Evolutionary conservation across 2,888 invertebrate genomes (phyloP), one percentile per base, ranked within the genome.

Genomic region (Acanthococcus lagerstroemiae): DNA sequence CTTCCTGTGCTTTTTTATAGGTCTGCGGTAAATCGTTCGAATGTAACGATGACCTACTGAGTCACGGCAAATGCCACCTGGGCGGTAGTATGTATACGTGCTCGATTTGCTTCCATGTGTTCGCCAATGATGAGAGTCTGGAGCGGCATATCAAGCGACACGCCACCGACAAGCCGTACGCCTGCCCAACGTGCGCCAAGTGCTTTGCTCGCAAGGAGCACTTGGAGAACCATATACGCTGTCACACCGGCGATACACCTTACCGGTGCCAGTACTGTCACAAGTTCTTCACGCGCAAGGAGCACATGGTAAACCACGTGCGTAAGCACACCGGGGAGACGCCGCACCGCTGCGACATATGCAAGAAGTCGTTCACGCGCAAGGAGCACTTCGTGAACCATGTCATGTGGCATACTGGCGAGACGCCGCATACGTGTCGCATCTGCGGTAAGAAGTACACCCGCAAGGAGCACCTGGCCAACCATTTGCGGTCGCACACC

Each of bases 131-230:
- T 67, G 82, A 84, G 45, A 82, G 82, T 66, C 74, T 83, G 52
- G 89, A 89, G 74, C 81, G 88, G 67, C 88, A 88, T 74, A 85
- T 87, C 79, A 90, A 90, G 75, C 81, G 89, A 57, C 83, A 90
- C 75, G 83, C 88, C 3, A 88, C 88, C 68, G 90, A 90, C 76
- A 90, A 89, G 75, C 90, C 89, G 4, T 90, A 89, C 74, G 86
- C 85, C 67, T 90, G 90, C 77, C 84, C 87, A 12, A 86, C 87
- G 72, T 90, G 90, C 77, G 88, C 87, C 70, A 90, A 90, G 76
- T 86, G 87, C 19, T 90, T 90, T 77, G 88, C 88, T 5, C 81
- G 90, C 66, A 90, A 90, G 75, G 90, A 90, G 75, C 90, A 90
- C 75, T 80, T 90, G 69, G 88, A 89, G 77, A 90, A 89, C 76